Conservation (phyloP, 2,797 vertebrate genomes). For the Molossus alvarezi region DNA sequence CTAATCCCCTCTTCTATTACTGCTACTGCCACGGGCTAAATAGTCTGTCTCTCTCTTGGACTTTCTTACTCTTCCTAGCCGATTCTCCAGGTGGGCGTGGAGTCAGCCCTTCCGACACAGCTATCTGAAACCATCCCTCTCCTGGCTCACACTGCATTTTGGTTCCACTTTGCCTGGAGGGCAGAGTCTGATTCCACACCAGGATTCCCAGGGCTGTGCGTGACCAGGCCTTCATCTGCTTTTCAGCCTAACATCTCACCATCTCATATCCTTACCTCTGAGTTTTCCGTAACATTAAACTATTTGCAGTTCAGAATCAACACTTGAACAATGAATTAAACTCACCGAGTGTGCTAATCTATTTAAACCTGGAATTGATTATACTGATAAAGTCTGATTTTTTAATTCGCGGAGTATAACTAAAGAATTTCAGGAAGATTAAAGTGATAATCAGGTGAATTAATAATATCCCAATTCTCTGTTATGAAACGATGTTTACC, state of each 20-base stretch:
- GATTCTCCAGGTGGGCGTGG: background rate
- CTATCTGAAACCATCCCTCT: background rate
- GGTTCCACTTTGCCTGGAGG: background rate
- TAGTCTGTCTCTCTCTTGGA: background rate
- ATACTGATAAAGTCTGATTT: constrained; percentile 18
- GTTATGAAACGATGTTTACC: constrained; percentile 6
- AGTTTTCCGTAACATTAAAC: background rate
- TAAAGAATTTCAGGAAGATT: constrained; percentile 51
- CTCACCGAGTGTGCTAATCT: background rate
- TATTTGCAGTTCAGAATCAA: background rate
- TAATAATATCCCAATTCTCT: constrained; percentile 42
- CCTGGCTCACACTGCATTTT: background rate
- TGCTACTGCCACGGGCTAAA: background rate
- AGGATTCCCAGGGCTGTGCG: background rate
- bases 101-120: background rate
- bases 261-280: background rate
- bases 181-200: background rate
- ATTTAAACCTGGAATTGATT: constrained; percentile 54
- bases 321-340: background rate
- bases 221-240: background rate
- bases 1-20: background rate
- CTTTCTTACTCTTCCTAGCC: background rate
- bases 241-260: background rate
- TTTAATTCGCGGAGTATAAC: background rate
- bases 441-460: constrained; percentile 54